Base-by-base conservation (phyloP, 53 echinoderm and acorn worm genomes). In the Apostichopus leukothele region DNA sequence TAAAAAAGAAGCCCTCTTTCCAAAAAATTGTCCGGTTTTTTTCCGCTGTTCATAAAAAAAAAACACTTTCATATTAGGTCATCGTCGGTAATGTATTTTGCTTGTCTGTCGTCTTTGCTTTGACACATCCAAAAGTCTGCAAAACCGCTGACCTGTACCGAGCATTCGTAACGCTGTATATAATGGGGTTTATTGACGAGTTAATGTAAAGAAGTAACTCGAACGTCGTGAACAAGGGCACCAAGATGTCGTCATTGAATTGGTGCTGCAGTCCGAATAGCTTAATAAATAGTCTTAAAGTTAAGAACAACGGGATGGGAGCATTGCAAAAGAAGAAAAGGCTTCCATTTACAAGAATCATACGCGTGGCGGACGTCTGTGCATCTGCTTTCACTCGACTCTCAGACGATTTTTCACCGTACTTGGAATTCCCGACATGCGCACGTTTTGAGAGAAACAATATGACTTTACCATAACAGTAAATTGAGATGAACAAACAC, bases 321-420 rank as follows among this genome's bases (percentile, higher is more conserved):
- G 77, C 22, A 27, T 77, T 77, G 51, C 77, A 77, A 39, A 77
- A 77, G 52, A 77, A 77, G 51, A 10, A 77, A 18, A 77, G 52
- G 52, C 77, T 77, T 77, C 52, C 77, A 39, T 77, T 77, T 8
- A 77, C 77, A 16, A 77, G 77, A 25, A 77, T 77, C 77, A 77
- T 77, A 7, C 51, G 22, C 22, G 77, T 77, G 1, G 77, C 77
- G 22, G 77, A 12, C 6, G 9, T 77, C 39, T 63, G 63, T 13
- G 63, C 11, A 63, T 63, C 63, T 39, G 39, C 39, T 63, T 63
- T 77, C 16, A 50, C 50, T 25, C 6, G 3, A 25, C 14, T 27
- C 16, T 10, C 50, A 7, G 13, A 50, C n/a, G 23, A 16, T 51
- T 77, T 21, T 6, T 1, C 14, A 27, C 10, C 52, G 25, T 25